Evolutionary conservation across 2,888 invertebrate species (phyloP), one percentile per base, ranked within the genome.

Genomic region (Drosophila pegasa): DNA sequence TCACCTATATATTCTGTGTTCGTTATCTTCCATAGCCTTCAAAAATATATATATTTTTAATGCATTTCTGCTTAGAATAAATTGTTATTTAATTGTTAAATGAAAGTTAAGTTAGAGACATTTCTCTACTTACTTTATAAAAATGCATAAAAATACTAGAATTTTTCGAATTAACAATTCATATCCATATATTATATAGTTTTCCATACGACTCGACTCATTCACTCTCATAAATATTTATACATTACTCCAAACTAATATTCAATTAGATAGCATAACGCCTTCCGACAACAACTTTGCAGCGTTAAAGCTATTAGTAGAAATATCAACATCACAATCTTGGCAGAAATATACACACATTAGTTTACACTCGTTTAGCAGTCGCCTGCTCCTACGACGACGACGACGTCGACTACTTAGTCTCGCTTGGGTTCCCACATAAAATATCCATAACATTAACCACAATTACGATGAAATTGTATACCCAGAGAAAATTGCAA

Each of bases 401-500:
- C 48, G 6, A 12, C 31, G 20, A 10, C 50, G 9, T 7, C 33
- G 33, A 10, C 54, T 22, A 22, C 37, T 50, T 37, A 31, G 52
- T 43, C 20, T 25, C 58, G 45, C 35, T 45, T 48, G 55, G 56
- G 51, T 82, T 82, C 83, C 80, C 82, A 85, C 83, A 82, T 82
- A 85, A 80, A 82, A 82, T 80, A 82, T 75, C 80, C 80, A 82
- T 78, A 82, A 82, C 86, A 88, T 86, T 85, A 88, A 87, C 87
- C 84, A 82, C 83, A 87, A 88, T 88, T 87, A 86, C 82, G 75
- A 75, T 78, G 80, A 79, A 86, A 78, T 79, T 78, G 65, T 65
- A 54, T 48, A 72, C 69, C 57, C 51, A 69, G 56, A 50, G 51
- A 41, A 70, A 71, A 75, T 75, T 57, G 71, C 71, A 57, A 40